Conservation (phyloP, 2,113 vertebrate species). For the Periophthalmus modestus region DNA sequence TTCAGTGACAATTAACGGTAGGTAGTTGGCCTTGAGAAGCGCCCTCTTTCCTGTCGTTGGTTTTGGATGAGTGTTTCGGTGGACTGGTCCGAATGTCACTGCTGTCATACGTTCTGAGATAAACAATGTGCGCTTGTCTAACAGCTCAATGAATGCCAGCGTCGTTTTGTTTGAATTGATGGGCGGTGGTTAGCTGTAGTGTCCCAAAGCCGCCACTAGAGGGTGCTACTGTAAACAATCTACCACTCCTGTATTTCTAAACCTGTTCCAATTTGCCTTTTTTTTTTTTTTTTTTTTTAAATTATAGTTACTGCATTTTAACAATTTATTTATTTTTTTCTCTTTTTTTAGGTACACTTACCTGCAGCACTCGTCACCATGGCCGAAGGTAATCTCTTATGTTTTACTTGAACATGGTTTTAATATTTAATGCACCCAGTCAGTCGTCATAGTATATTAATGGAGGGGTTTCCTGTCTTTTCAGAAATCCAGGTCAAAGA, state of each 20-base stretch:
- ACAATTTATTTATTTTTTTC: not conserved
- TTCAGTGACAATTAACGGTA: slow-evolving; percentile 1
- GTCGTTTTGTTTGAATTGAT: slow-evolving; percentile 45
- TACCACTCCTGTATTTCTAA: not conserved
- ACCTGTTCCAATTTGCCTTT: not conserved
- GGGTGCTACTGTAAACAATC: slow-evolving; percentile 10
- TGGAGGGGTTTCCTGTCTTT: not conserved
- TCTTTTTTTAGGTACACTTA: slow-evolving; percentile 29
- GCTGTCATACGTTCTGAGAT: not conserved
- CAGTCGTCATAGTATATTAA: not conserved
- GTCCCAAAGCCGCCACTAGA: slow-evolving; percentile 17
- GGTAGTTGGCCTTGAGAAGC: not conserved
- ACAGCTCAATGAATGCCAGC: slow-evolving; percentile 8
- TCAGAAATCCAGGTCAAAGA: slow-evolving; percentile 94
- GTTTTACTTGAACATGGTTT: not conserved
- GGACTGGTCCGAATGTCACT: not conserved
- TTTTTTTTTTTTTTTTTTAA: no score
- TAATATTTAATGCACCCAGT: not conserved
- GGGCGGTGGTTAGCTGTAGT: slow-evolving; percentile 70
- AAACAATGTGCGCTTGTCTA: slow-evolving; percentile 28
- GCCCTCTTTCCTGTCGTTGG: no score
- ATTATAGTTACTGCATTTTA: not conserved
- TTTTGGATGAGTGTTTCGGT: no score
- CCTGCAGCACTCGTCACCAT: slow-evolving; percentile 53
- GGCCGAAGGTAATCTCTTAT: slow-evolving; percentile 65